Evolutionary conservation across 2,888 invertebrate species (phyloP).

Genomic region (Gastrophysa polygoni): DNA sequence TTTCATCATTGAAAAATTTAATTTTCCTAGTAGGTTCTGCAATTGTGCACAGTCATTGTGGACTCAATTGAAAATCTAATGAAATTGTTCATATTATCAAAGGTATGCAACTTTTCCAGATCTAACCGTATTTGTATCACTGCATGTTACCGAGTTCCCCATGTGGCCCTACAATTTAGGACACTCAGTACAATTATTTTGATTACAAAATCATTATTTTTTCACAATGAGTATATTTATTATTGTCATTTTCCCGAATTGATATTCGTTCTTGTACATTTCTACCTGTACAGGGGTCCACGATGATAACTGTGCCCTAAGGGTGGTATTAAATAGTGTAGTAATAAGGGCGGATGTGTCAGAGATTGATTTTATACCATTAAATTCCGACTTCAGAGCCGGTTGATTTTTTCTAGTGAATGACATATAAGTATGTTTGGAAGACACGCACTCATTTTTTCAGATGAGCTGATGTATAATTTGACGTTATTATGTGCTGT

Average conservation of each 20-base stretch:
- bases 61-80: too few relatives aligned
- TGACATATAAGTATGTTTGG: background rate
- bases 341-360: conserved; percentile 27
- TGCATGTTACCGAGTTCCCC: too few relatives aligned
- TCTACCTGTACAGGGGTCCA: conserved; percentile 29
- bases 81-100: too few relatives aligned
- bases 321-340: conserved; percentile 9
- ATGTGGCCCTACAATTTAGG: too few relatives aligned
- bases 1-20: too few relatives aligned
- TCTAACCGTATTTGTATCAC: too few relatives aligned
- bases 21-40: too few relatives aligned
- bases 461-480: background rate
- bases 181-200: too few relatives aligned
- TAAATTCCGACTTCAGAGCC: conserved; percentile 5
- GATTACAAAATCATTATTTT: too few relatives aligned
- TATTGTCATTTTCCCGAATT: background rate
- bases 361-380: conserved; percentile 21
- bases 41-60: too few relatives aligned
- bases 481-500: background rate
- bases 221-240: too few relatives aligned
- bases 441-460: background rate
- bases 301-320: conserved; percentile 13
- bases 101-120: too few relatives aligned
- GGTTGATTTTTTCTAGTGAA: background rate
- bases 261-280: conserved; percentile 10